Evolutionary conservation across 2,113 vertebrate species (phyloP), one percentile per base, ranked within the genome.

Genomic region (Lepus timidus): DNA sequence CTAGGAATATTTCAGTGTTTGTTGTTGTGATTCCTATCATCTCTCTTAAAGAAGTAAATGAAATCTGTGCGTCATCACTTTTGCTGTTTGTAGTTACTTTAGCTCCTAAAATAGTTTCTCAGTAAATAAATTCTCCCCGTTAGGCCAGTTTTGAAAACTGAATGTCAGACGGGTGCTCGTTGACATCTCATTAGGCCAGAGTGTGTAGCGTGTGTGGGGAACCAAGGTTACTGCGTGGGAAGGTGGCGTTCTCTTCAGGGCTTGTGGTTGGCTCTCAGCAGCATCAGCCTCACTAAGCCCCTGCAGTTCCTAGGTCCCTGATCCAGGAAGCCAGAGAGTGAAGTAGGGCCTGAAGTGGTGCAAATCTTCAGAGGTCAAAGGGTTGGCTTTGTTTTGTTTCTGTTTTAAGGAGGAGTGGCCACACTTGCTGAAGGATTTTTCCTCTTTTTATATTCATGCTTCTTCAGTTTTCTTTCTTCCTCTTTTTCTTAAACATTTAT

Each of bases 1-100:
- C 75, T 82, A 82, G 52, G 68, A 81, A 7, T 12, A 51, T 61
- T 74, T 93, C 52, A 71, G 29, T 64, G 76, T 67, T 85, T 51
- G 16, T 73, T 82, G 44, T 3, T 58, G 49, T 61, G 31, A 4
- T 19, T 52, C 19, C 33, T 70, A 25, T 78, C 74, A 92, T 74
- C n/a, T 64, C 14, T 94, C 68, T 62, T 68, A 85, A 96, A 88
- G 39, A 33, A 62, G 27, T n/a, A 74, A 80, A 62, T 88, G 67
- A 91, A 87, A 23, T 91, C 68, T 93, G 7, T 82, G 85, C 39
- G 10, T 70, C 75, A 81, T 82, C 20, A 55, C 52, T 58, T 80
- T 80, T 84, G 16, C 61, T 85, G 2, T 79, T 44, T 73, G 29
- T 86, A 27, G 25, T 79, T 58, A 73, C n/a, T 80, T 70, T 75